A percentile compares a stretch with the other conserved stretches of the same genome.
Conservation (phyloP, 2,113 vertebrate species). For the Varanus salvator region DNA sequence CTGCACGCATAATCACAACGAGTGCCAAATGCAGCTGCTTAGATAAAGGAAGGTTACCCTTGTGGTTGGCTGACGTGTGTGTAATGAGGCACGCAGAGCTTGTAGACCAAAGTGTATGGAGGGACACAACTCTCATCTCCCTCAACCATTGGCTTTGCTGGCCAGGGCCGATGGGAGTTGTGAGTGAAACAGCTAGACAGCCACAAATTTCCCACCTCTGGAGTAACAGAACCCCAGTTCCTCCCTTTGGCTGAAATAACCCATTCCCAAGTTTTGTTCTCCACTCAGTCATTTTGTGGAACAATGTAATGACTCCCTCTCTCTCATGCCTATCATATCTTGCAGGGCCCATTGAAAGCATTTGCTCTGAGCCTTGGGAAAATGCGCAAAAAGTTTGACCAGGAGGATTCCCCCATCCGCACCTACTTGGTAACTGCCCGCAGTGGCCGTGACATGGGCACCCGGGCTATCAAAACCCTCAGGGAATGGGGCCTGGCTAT, state of each 20-base stretch:
- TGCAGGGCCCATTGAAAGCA: slow-evolving; percentile 75
- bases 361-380: slow-evolving; percentile 77
- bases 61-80: too few relatives aligned
- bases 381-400: slow-evolving; percentile 73
- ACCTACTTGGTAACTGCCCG: slow-evolving; percentile 73
- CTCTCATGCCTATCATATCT: neutral
- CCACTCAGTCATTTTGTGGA: neutral
- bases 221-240: neutral
- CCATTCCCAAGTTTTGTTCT: neutral
- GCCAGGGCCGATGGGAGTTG: too few relatives aligned
- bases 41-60: neutral
- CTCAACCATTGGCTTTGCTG: too few relatives aligned
- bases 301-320: neutral
- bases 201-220: neutral
- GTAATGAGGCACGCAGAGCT: too few relatives aligned
- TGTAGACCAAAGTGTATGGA: too few relatives aligned
- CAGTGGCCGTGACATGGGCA: slow-evolving; percentile 71
- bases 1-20: neutral
- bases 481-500: slow-evolving; percentile 74
- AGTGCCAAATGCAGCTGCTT: neutral
- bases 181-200: neutral
- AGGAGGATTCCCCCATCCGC: slow-evolving; percentile 69
- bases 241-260: neutral
- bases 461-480: slow-evolving; percentile 71
- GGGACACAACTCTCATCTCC: too few relatives aligned